Base-by-base conservation (phyloP, 2,888 invertebrate species). In the Athetis lepigone region DNA sequence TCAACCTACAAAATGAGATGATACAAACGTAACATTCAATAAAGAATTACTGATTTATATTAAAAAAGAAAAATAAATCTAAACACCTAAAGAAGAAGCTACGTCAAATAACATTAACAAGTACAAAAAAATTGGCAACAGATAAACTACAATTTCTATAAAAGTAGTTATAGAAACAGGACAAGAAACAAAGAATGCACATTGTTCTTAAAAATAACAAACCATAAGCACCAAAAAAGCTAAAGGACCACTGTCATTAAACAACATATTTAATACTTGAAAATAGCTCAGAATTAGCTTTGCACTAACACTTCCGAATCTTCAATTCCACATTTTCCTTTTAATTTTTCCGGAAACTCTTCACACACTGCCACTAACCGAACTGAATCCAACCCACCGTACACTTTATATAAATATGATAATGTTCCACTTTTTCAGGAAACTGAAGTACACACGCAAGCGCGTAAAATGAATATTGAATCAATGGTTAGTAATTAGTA, bases 401-500 rank as follows among this genome's bases (percentile, higher is more conserved):
- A 75, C 42, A 50, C 52, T 87, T 84, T 85, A 85, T 90, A 90
- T 92, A 90, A 89, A 89, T 91, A 93, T 91, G 90, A 85, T 90
- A 88, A 90, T 89, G 85, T 88, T 85, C 88, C 87, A 89, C 92
- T 90, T 90, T 59, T 91, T 90, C 92, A 92, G 93, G 92, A 92
- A 94, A 88, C 87, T 81, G 60, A 70, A 62, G 18, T 21, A 19
- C 21, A 58, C 58, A 92, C 90, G 93, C 92, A 76, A 89, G 42
- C 50, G 56, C 49, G 55, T 70, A 75, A 74, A 83, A 81, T 71
- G 68, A 72, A 59, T 75, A 83, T 78, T 82, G 85, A 86, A 85
- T 85, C 78, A 83, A 84, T 88, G 81, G 90, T 88, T 87, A 61
- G 62, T 70, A 42, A 74, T 55, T 63, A 73, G 60, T 43, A 72